These are phyloP conservation scores for Drosophila nigromelanica DNA, from an alignment of 1,140 invertebrate species.

Conservation along the genomic window DNA sequence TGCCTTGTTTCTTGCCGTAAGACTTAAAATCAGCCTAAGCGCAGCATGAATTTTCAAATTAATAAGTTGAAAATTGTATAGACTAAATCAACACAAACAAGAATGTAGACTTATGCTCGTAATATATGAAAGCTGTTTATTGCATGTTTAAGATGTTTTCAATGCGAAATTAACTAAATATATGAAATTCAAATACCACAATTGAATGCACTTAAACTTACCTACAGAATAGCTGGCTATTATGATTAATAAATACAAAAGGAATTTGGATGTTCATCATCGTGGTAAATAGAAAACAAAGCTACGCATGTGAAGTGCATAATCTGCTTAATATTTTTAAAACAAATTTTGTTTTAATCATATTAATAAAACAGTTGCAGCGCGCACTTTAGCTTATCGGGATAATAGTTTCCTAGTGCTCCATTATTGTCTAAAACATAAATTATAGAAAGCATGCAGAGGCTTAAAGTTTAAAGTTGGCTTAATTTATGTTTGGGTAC, in stretches of 20 bases:
- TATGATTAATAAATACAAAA: too few species aligned
- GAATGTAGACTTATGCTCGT: too few species aligned
- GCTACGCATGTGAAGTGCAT: too few species aligned
- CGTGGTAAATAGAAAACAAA: too few species aligned
- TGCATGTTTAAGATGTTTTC: neutral
- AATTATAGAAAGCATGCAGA: neutral
- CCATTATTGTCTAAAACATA: neutral
- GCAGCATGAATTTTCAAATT: conserved; percentile 62
- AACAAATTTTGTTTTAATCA: too few species aligned
- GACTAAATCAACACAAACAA: conserved; percentile 15
- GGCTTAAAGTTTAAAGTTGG: neutral
- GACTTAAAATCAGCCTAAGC: conserved; percentile 51
- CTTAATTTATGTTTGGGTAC: conserved; percentile 11
- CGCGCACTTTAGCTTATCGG: too few species aligned
- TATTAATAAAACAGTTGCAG: too few species aligned
- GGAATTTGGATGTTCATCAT: too few species aligned
- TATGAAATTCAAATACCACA: neutral
- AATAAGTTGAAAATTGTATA: conserved; percentile 63
- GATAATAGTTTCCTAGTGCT: neutral
- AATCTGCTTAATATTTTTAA: too few species aligned
- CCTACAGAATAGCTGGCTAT: too few species aligned
- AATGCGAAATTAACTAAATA: neutral
- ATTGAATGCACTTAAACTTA: conserved; percentile 1
- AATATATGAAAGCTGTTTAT: conserved; percentile 12
- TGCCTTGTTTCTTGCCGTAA: conserved; percentile 9